A percentile compares a stretch with the other conserved stretches of the same genome.
Conservation (phyloP, 2,113 vertebrate species). For the Chaetodon trifascialis region DNA sequence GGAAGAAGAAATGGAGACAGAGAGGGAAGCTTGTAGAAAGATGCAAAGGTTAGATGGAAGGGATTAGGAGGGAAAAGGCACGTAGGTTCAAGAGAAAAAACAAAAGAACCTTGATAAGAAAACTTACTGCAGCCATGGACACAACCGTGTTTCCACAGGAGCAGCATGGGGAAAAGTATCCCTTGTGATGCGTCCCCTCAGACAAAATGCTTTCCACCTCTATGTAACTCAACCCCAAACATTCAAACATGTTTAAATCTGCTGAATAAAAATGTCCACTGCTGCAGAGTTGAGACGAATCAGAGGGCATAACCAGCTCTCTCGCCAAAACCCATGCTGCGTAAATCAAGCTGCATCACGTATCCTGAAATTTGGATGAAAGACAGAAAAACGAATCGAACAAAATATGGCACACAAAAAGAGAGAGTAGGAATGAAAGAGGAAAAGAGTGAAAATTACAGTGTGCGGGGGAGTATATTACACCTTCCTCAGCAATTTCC, state of each 20-base stretch:
- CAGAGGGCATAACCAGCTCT: background rate
- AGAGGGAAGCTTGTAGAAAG: slow-evolving; percentile 29
- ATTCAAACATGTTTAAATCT: background rate
- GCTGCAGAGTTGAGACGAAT: too few species aligned
- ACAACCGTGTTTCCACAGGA: background rate
- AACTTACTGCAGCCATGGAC: slow-evolving; percentile 1
- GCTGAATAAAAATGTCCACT: background rate
- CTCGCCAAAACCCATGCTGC: background rate
- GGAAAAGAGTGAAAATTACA: slow-evolving; percentile 39
- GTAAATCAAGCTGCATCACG: background rate
- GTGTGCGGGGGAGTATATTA: slow-evolving; percentile 87
- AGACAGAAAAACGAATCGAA: background rate
- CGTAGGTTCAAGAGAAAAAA: slow-evolving; percentile 87
- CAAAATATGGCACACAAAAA: background rate
- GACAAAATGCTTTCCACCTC: background rate
- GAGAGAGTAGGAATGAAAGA: background rate
- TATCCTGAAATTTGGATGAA: background rate
- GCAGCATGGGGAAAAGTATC: background rate
- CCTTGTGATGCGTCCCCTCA: background rate
- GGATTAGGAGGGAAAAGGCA: slow-evolving; percentile 80
- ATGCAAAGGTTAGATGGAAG: slow-evolving; percentile 68
- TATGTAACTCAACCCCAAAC: background rate
- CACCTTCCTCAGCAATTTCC: slow-evolving; percentile 90
- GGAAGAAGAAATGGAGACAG: slow-evolving; percentile 52
- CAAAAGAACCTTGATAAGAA: slow-evolving; percentile 38